Base-by-base conservation (phyloP, 2,888 invertebrate species). In the Pseudoips prasinana region DNA sequence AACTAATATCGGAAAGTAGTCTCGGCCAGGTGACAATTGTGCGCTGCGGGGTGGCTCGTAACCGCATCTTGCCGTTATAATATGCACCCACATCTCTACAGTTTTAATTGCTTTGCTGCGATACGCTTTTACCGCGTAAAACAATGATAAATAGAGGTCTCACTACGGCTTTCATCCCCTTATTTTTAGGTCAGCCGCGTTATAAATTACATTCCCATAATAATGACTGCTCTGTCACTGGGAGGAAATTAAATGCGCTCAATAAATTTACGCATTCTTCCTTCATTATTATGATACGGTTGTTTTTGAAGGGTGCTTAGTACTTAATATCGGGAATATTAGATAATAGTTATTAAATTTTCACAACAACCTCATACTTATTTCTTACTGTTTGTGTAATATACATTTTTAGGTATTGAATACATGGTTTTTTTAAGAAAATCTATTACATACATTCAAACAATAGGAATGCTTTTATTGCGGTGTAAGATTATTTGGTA, bases 221-320 rank as follows among this genome's bases (percentile, higher is more conserved):
- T 55, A 63, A 63, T 61, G 53, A 61, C 47, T 52, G 48, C 33
- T 48, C 50, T 54, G 58, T 57, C 55, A 50, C 34, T 42, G 53
- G 41, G 36, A 58, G 65, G 67, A 70, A 63, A 70, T 69, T 64
- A 67, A 69, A 65, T 53, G 46, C 47, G 44, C 49, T 56, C 45
- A 56, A 56, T 59, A 56, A 51, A 59, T 63, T 55, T 54, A 41
- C 46, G 39, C 37, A 56, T 58, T 57, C 60, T 55, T 53, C 42
- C 46, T 49, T 53, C 33, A 39, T 41, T 37, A 24, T 29, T 34
- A 32, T 6, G 18, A 19, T 8, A 23, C 4, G 7, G 24, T 36
- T 35, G 19, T 27, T 36, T 32, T 25, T 20, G 10, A 29, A 8
- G 18, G 10, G 3, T 20, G 8, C 20, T 19, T 20, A 8, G 5